Base-by-base conservation (phyloP, 2,888 invertebrate genomes). In the Eretmocerus hayati region DNA sequence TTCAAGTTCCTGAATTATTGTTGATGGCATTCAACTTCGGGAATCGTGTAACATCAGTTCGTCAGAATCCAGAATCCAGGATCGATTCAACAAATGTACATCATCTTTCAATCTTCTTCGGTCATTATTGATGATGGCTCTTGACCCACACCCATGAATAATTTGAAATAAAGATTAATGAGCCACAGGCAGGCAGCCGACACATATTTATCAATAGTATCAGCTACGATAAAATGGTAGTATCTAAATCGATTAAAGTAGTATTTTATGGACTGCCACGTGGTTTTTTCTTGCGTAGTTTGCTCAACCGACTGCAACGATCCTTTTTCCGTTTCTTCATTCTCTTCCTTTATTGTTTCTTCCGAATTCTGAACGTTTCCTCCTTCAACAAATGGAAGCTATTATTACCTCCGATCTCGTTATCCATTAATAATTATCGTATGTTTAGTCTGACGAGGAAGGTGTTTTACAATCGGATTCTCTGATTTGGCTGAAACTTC, bases 241-340 rank as follows among this genome's bases (percentile, higher is more conserved):
- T 61, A 62, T 49, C 58, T 53, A 44, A 64, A 56, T 47, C 57
- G 56, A 26, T 62, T 55, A 52, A 58, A 60, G 43, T 60, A 62
- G 49, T 63, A 60, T 46, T 57, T 62, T 8, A 60, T 26, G 15
- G 36, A 55, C 33, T 55, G 40, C 54, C 54, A 52, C 3, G 43
- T 50, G 30, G 33, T 48, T 33, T 30, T 18, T 18, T 16, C 36
- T 30, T 50, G 40, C 9, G 22, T 19, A 2, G 13, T 18, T 4
- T 35, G 21, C 36, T 30, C 40, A 8, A 44, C 22, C 20, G 11
- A 30, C 18, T 40, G 30, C 1, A 3, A 19, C 11, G 20, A 9
- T 16, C 39, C 46, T 20, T 38, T 19, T 19, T 16, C 8, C 3
- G 22, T 21, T 21, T 38, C 5, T n/a, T 5, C 22, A 4, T 18